Evolutionary conservation across 2,888 invertebrate genomes (phyloP).

Genomic region (Dermolepida albohirtum): DNA sequence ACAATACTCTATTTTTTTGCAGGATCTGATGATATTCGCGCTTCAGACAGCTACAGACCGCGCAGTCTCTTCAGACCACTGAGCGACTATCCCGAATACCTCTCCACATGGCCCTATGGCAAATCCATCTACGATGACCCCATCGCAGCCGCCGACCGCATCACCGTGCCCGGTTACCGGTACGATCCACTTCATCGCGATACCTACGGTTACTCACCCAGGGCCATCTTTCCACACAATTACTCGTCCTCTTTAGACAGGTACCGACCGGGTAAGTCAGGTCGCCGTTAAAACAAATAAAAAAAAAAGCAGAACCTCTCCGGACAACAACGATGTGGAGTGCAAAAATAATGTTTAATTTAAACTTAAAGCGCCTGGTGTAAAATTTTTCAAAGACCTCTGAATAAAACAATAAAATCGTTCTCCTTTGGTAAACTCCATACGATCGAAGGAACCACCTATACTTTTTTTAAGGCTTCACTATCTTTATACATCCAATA

Average conservation of each 20-base stretch:
- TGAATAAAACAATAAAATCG: background rate
- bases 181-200: conserved; percentile 92
- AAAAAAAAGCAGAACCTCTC: conserved; percentile 13
- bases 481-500: too few species aligned
- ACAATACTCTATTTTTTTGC: conserved; percentile 50
- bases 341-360: conserved; percentile 17
- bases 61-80: conserved; percentile 72
- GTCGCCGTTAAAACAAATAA: conserved; percentile 32
- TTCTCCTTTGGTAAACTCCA: conserved; percentile 10
- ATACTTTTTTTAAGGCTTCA: too few species aligned
- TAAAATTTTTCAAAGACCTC: conserved; percentile 19
- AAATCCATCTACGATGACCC: conserved; percentile 92
- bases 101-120: conserved; percentile 79
- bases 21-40: conserved; percentile 94
- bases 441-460: background rate
- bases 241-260: conserved; percentile 78
- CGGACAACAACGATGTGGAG: conserved; percentile 40
- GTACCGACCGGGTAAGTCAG: conserved; percentile 87
- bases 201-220: conserved; percentile 89
- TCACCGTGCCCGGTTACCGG: conserved; percentile 89
- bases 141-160: conserved; percentile 82
- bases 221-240: conserved; percentile 88
- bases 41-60: conserved; percentile 80
- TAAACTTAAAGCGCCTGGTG: conserved; percentile 29
- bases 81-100: conserved; percentile 81